Base-by-base conservation (phyloP, 2,797 vertebrate species). In the Periophthalmus magnuspinnatus region DNA sequence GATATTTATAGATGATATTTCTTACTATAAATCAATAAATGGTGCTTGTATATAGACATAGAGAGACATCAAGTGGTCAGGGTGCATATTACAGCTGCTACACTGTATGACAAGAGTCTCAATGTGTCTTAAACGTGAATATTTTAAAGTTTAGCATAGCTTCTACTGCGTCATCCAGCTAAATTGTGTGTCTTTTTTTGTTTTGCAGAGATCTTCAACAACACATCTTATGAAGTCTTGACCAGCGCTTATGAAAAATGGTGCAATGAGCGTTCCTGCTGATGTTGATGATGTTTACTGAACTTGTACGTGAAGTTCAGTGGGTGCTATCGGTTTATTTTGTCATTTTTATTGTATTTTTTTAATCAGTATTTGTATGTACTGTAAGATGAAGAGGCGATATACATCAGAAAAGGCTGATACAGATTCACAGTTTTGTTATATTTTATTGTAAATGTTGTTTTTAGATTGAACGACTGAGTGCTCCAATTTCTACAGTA, bases 131-230 rank as follows among this genome's bases (percentile, higher is more conserved):
- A 50, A 2, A 50, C 1, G 17, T n/a, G 17, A 50, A 50, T 50
- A 50, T 50, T 50, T 50, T n/a, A 50, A 38, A 48, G 4, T 57
- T 24, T n/a, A n/a, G n/a, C n/a, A n/a, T n/a, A n/a, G n/a, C n/a
- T n/a, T n/a, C n/a, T n/a, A n/a, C n/a, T n/a, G n/a, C n/a, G n/a
- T n/a, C n/a, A n/a, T 32, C 13, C 22, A 57, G 55, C 62, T 50
- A 34, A 28, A n/a, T 19, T 34, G 47, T 5, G 32, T 74, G 56
- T 72, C 16, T 74, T 9, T 72, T 8, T 78, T 19, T 88, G 38
- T 76, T 54, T 72, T 87, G 32, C 90, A 95, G 94, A 94, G 22
- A 95, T 96, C 64, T 95, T 93, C 76, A 95, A 95, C 0, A 88
- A 92, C 74, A 92, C 88, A 0, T 81, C 79, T 0, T 87, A 91